Percentiles rank a stretch among this genome's conserved stretches.
Evolutionary conservation across 2,888 invertebrate genomes (phyloP).

Genomic region (Rhogogaster chlorosoma): DNA sequence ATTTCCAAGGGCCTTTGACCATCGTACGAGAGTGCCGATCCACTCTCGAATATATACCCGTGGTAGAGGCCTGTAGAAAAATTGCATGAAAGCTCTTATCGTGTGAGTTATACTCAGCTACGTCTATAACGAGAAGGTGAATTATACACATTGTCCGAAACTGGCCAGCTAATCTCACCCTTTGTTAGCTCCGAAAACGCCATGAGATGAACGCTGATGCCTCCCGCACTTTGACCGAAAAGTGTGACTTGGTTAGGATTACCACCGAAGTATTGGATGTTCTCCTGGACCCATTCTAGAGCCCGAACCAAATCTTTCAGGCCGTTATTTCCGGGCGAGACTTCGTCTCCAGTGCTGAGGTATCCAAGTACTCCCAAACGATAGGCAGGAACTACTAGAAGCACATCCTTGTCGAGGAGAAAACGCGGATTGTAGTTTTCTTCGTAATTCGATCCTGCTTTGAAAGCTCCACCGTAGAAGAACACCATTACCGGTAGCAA

Average conservation of each 20-base stretch:
- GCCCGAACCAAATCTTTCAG: conserved; percentile 16
- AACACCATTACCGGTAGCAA: conserved; percentile 14
- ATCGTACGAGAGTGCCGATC: conserved; percentile 52
- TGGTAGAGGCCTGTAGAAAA: conserved; percentile 65
- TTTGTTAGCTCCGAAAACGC: background rate
- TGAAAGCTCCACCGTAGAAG: conserved; percentile 48
- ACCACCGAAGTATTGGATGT: conserved; percentile 3
- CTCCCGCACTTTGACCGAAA: conserved; percentile 19
- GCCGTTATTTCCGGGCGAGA: conserved; percentile 16
- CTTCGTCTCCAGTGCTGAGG: conserved; percentile 34
- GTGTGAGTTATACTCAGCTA: background rate
- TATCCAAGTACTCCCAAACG: conserved; percentile 69
- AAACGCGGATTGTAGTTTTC: conserved; percentile 65
- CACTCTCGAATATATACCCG: conserved; percentile 68
- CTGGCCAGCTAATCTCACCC: background rate
- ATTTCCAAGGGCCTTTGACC: background rate
- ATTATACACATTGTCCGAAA: background rate
- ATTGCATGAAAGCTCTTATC: background rate
- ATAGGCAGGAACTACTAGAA: conserved; percentile 71
- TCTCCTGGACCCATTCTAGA: conserved; percentile 7
- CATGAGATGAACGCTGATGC: background rate
- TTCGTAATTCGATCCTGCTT: conserved; percentile 64
- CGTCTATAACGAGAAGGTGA: background rate
- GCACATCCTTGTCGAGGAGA: conserved; percentile 67
- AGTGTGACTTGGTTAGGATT: conserved; percentile 11